These are phyloP conservation scores for Macrotus californicus DNA, from an alignment of 2,113 vertebrate genomes.

Conservation along the genomic window DNA sequence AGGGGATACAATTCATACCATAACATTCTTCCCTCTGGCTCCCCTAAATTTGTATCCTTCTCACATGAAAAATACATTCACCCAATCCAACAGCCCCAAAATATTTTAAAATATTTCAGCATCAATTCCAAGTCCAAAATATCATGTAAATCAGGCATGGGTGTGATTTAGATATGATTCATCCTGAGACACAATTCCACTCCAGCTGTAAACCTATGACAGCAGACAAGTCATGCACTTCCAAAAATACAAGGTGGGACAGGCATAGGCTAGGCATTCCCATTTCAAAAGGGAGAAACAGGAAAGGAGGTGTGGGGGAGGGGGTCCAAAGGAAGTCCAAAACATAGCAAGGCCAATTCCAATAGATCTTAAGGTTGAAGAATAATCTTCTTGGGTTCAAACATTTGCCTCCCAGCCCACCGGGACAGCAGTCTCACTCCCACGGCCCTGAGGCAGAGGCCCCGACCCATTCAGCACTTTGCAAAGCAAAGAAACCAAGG, in stretches of 20 bases:
- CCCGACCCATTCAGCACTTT: not conserved
- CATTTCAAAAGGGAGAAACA: not conserved
- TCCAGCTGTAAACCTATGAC: not conserved
- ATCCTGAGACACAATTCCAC: not conserved
- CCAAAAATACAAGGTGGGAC: not conserved
- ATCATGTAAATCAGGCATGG: not conserved
- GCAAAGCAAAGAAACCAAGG: not conserved
- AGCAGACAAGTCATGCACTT: not conserved
- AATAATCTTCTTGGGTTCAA: not conserved
- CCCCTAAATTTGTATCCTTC: not conserved
- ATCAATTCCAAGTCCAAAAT: not conserved
- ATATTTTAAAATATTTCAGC: not conserved
- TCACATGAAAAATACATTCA: not conserved
- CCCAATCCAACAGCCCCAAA: not conserved
- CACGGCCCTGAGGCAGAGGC: not conserved
- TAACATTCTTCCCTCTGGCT: not conserved
- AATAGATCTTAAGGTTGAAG: not conserved
- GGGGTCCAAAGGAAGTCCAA: not conserved
- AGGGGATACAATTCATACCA: not conserved
- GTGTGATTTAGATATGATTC: not conserved
- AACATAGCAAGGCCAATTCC: not conserved
- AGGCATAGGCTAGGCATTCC: not conserved
- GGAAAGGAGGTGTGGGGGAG: not conserved
- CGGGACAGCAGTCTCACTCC: not conserved
- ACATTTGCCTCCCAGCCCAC: not conserved